Evolutionary conservation across 2,888 invertebrate species (phyloP).

Genomic region (Tuta absoluta): DNA sequence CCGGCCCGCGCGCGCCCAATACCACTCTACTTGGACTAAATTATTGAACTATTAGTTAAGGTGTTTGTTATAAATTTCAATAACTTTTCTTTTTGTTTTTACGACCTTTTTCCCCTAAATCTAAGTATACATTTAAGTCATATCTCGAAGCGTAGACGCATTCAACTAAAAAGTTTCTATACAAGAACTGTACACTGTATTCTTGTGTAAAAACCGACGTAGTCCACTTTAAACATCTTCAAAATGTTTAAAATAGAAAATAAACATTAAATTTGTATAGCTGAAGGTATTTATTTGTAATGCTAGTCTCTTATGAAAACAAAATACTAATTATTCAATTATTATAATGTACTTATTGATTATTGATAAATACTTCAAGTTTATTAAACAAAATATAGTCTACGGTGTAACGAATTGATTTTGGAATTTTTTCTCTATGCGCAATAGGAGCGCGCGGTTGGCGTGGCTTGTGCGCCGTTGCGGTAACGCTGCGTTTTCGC

Average conservation of each 20-base stretch:
- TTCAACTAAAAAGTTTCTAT: constrained; percentile 64
- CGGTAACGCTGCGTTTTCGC: constrained; percentile 23
- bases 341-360: constrained; percentile 82
- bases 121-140: constrained; percentile 80
- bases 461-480: constrained; percentile 34
- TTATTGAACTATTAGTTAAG: constrained; percentile 80
- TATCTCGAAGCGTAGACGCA: constrained; percentile 79
- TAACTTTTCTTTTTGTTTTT: constrained; percentile 78
- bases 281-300: constrained; percentile 81
- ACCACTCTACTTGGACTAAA: constrained; percentile 65
- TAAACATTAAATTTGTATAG: constrained; percentile 80
- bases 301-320: constrained; percentile 81
- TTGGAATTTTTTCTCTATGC: constrained; percentile 75
- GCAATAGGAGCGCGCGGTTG: constrained; percentile 63
- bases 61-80: constrained; percentile 81
- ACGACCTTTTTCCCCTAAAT: constrained; percentile 78
- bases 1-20: constrained; percentile 46
- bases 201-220: constrained; percentile 72
- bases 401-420: constrained; percentile 80
- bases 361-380: constrained; percentile 81
- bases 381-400: constrained; percentile 79
- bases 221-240: constrained; percentile 79
- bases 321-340: constrained; percentile 81
- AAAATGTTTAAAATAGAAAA: constrained; percentile 77
- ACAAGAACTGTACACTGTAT: constrained; percentile 61